Evolutionary conservation across 2,888 invertebrate genomes (phyloP).

Genomic region (Drosophila kanekoi): DNA sequence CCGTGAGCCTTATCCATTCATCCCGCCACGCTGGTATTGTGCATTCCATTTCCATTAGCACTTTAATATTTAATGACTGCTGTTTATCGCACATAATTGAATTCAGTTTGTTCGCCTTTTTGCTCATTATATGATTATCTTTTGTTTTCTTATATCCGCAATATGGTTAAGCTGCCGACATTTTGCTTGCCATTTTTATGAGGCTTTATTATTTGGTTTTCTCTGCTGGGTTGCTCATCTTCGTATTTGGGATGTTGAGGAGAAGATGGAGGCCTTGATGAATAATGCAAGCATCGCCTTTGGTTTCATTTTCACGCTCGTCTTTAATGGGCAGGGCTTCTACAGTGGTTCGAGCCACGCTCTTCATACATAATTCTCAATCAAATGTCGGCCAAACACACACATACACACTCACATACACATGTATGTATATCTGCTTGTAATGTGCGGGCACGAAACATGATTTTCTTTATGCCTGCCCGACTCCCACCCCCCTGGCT

Average conservation of each 20-base stretch:
- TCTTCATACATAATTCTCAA: constrained; percentile 64
- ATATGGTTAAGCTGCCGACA: constrained; percentile 55
- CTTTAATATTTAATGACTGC: constrained; percentile 74
- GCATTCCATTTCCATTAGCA: constrained; percentile 65
- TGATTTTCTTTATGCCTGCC: constrained; percentile 53
- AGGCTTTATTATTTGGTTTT: constrained; percentile 58
- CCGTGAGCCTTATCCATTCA: constrained; percentile 2
- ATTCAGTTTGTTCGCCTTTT: constrained; percentile 56
- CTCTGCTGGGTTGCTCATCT: neutral
- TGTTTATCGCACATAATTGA: constrained; percentile 77
- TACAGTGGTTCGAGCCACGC: constrained; percentile 11
- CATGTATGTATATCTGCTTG: constrained; percentile 31
- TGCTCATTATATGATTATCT: constrained; percentile 76
- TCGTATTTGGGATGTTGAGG: neutral
- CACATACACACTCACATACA: constrained; percentile 19
- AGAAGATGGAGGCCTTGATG: constrained; percentile 40
- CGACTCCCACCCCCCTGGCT: constrained; percentile 1
- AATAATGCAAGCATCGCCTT: constrained; percentile 63
- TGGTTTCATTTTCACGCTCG: constrained; percentile 34
- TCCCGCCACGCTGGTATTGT: constrained; percentile 8
- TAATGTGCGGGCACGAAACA: constrained; percentile 56
- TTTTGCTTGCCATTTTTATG: constrained; percentile 42
- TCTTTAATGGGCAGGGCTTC: constrained; percentile 42
- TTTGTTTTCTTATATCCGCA: constrained; percentile 69
- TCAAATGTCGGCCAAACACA: constrained; percentile 49